A percentile compares a stretch with the other conserved stretches of the same genome.
Evolutionary conservation across 2,797 vertebrate genomes (phyloP).

Genomic region (Sebastes trivittatus): DNA sequence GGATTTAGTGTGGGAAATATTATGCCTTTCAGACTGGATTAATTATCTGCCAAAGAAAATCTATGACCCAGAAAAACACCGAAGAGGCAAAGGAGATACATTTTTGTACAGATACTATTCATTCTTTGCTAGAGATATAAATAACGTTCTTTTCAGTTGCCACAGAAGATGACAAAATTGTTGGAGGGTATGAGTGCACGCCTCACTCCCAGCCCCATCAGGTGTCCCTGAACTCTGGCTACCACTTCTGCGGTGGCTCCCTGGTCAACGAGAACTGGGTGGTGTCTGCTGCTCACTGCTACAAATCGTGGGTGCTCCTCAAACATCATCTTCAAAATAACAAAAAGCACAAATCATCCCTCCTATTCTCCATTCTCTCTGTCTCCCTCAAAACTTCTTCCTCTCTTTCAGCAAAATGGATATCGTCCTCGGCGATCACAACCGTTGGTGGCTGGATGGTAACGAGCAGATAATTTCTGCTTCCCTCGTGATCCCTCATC

Average conservation of each 20-base stretch:
- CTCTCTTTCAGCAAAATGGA: conserved; percentile 75
- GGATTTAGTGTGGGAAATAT: not conserved
- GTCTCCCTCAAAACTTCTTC: not conserved
- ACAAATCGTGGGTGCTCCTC: conserved; percentile 46
- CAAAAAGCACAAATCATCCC: no score
- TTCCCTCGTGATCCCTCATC: conserved; percentile 74
- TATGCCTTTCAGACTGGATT: not conserved
- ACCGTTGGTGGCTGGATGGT: conserved; percentile 68
- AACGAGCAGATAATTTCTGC: conserved; percentile 79
- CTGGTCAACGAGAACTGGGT: conserved; percentile 71
- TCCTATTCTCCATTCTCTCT: not conserved
- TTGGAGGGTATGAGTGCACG: conserved; percentile 62
- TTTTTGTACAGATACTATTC: not conserved
- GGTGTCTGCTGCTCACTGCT: conserved; percentile 77
- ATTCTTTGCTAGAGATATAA: not conserved
- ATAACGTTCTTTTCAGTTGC: conserved; percentile 32
- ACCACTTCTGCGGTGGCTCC: conserved; percentile 68
- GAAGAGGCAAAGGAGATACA: not conserved
- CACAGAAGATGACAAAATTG: conserved; percentile 65
- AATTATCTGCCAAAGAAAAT: not conserved
- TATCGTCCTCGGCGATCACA: conserved; percentile 83
- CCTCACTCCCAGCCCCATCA: conserved; percentile 68
- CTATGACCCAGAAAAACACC: not conserved
- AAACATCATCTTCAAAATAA: not conserved
- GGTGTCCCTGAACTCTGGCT: conserved; percentile 64